Conservation (phyloP, 2,888 invertebrate species). For the Liposcelis brunnea region DNA sequence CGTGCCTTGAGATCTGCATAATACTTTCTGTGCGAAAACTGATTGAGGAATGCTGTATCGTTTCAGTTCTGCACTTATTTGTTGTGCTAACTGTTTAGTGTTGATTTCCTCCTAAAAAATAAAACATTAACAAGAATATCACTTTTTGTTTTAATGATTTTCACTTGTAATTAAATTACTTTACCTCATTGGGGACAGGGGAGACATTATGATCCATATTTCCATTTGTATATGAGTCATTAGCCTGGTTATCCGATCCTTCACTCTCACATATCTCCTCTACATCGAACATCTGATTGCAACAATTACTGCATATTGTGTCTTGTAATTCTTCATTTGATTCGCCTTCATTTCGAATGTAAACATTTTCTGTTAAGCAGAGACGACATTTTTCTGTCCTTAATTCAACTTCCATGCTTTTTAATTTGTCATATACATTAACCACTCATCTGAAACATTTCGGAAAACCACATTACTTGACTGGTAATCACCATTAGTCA, state of each 20-base stretch:
- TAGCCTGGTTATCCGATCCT: slow-evolving; percentile 6
- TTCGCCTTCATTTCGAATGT: neutral
- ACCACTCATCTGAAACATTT: neutral
- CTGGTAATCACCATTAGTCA: no score
- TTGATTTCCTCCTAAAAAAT: slow-evolving; percentile 33
- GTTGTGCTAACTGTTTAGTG: slow-evolving; percentile 42
- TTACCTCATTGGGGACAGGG: slow-evolving; percentile 2
- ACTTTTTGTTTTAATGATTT: no score
- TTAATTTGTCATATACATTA: neutral
- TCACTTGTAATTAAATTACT: neutral
- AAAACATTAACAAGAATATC: no score
- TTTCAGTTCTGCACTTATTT: slow-evolving; percentile 44
- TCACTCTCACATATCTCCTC: slow-evolving; percentile 8
- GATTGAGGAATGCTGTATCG: slow-evolving; percentile 47
- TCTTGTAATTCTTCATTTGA: slow-evolving; percentile 5
- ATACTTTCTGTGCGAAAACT: slow-evolving; percentile 44
- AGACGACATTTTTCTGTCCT: slow-evolving; percentile 7
- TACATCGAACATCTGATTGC: slow-evolving; percentile 8
- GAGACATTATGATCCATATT: slow-evolving; percentile 4
- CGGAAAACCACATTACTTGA: no score
- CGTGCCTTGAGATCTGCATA: slow-evolving; percentile 45
- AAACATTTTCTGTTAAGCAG: slow-evolving; percentile 6
- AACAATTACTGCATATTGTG: slow-evolving; percentile 6
- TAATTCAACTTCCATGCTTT: slow-evolving; percentile 3
- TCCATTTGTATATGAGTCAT: neutral